Base-by-base conservation (phyloP, 1,140 invertebrate genomes). In the Drosophila orena region DNA sequence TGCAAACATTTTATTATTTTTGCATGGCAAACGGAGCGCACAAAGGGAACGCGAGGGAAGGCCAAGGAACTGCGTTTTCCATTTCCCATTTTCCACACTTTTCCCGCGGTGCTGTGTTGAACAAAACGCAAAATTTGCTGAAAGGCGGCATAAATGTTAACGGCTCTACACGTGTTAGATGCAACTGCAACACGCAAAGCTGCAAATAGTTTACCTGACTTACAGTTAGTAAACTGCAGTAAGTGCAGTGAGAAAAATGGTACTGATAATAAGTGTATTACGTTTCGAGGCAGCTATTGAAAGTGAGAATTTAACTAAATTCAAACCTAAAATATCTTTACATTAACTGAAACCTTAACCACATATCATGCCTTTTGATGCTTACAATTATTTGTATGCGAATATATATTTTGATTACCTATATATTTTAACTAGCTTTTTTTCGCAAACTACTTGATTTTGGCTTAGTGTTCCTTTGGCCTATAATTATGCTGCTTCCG, bases 401-500 rank as follows among this genome's bases (percentile, higher is more conserved):
- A 24, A 4, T 24, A 30, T 1, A 0, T 8, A 30, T 10, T 3
- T 10, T 30, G 7, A 30, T 10, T 30, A 8, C 27, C 8, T 30
- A 8, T 8, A 30, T 10, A 30, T 30, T 30, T 30, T n/a, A n/a
- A n/a, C n/a, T n/a, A n/a, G n/a, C n/a, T 2, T 46, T 24, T 14
- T 22, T 30, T 30, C 15, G 0, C 6, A 30, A 43, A 20, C 14
- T 7, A 14, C 42, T 64, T 24, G 6, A 10, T 30, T 40, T 59
- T 15, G 22, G 11, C 6, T 7, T 24, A 37, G 74, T 46, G 40
- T 44, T 35, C n/a, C 37, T 60, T 14, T 47, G 57, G 52, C 44
- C 65, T 79, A 62, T 84, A 79, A 84, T 84, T 79, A 79, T 84
- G 71, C 77, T 65, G 81, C 80, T 66, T 72, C 59, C 59, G 46